These are phyloP conservation scores for Otis tarda DNA, from an alignment of 2,113 vertebrate species.

Conservation along the genomic window DNA sequence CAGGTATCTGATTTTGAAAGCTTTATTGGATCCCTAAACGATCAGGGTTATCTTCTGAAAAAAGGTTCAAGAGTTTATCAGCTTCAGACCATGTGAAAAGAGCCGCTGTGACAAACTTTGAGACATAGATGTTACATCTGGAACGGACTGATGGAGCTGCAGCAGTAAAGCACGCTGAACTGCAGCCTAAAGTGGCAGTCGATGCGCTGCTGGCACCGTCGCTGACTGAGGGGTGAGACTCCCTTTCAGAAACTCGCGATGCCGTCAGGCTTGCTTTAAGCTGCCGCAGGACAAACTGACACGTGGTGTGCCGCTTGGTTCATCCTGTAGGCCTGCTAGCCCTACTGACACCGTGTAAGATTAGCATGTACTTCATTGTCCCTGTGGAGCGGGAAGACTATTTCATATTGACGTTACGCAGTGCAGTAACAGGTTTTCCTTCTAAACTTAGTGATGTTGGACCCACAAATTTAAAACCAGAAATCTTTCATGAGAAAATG, in stretches of 20 bases:
- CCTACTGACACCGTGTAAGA: neutral
- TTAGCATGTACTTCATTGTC: neutral
- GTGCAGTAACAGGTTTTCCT: neutral
- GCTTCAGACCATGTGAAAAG: constrained; percentile 88
- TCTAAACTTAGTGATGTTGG: neutral
- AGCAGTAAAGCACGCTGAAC: neutral
- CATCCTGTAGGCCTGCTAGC: neutral
- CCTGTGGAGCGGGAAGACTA: neutral
- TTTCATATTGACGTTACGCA: neutral
- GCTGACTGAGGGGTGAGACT: neutral
- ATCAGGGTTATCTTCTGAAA: constrained; percentile 95
- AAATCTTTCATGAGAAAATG: neutral
- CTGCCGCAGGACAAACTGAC: neutral
- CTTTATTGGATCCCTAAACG: constrained; percentile 92
- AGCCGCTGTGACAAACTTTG: neutral
- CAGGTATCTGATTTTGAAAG: constrained; percentile 93
- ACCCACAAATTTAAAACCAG: neutral
- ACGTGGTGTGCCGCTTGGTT: neutral
- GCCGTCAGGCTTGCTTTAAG: neutral
- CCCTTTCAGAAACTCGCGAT: neutral
- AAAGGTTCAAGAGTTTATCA: constrained; percentile 91
- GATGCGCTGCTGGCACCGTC: rapidly evolving
- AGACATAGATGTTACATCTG: rapidly evolving
- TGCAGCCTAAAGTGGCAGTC: neutral
- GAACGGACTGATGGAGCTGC: neutral